Evolutionary conservation across 2,797 vertebrate genomes (phyloP), one percentile per base, ranked within the genome.

Genomic region (Microchirus variegatus): DNA sequence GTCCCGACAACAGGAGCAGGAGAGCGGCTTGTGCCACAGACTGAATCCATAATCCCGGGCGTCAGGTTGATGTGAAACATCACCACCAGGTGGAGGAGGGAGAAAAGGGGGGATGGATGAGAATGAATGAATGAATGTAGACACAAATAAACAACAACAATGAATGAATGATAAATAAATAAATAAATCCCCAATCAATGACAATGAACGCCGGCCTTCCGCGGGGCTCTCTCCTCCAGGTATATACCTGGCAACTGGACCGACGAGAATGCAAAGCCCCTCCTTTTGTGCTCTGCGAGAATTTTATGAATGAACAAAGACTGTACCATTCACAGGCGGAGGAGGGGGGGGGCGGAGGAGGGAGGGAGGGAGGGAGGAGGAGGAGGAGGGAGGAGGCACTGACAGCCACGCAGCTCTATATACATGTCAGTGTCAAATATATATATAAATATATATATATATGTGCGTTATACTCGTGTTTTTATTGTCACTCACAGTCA

Each of bases 261-360:
- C 84, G 88, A 83, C 88, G 77, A 83, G 88, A 76, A 87, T 82
- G 87, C 80, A 88, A 88, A 91, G 92, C 92, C 88, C 91, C 91
- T 92, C 92, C 91, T 94, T 93, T 93, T 93, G 90, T 93, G 91
- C 90, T 88, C 89, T 75, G 87, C 84, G 86, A 88, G 91, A 93
- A 92, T 94, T 94, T 94, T 94, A 94, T 94, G 93, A 94, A 94
- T 94, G 93, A 94, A 94, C 87, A 71, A 63, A 90, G 92, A 84
- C 78, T 86, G 91, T 93, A 94, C 93, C 93, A 94, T 90, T 89
- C 42, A 59, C n/a, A 38, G 55, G 62, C 70, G 86, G 83, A 78
- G 88, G 36, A 63, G 80, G 68, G 53, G 84, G 87, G 15, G 57
- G 22, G 1, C 9, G 9, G n/a, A 15, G 53, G 84, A 86, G 15